phyloP scores from a whole-genome alignment of 2,113 vertebrate genomes.

The Arenaria interpres region DNA sequence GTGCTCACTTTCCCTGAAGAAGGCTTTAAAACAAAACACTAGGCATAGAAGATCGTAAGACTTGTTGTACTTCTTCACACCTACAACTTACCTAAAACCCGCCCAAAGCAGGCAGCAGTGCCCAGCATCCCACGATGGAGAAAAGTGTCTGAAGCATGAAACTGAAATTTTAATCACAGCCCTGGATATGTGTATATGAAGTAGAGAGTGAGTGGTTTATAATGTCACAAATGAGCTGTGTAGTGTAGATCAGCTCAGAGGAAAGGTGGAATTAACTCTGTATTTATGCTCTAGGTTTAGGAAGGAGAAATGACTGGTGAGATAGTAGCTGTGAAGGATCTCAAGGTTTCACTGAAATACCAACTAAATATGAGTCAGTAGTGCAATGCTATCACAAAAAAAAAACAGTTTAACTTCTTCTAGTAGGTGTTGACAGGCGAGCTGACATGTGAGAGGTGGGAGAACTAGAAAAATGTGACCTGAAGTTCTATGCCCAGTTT shows the following conservation, averaged over 20 bases:
- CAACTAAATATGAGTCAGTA: neutral
- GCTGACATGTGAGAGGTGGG: neutral
- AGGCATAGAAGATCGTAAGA: neutral
- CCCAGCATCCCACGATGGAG: neutral
- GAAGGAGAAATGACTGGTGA: neutral
- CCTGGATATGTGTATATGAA: neutral
- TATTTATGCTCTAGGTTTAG: neutral
- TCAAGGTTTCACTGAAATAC: neutral
- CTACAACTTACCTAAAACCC: neutral
- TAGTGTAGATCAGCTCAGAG: neutral
- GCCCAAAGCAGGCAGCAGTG: neutral
- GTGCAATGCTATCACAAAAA: neutral
- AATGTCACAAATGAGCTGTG: neutral
- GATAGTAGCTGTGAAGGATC: neutral
- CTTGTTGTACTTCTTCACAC: neutral
- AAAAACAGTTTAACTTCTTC: neutral
- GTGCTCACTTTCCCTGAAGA: neutral
- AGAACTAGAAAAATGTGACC: neutral
- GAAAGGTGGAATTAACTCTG: accelerated
- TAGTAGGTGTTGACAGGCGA: neutral
- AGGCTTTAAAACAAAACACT: neutral
- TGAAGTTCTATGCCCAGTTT: neutral
- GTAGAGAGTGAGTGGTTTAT: neutral
- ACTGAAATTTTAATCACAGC: neutral
- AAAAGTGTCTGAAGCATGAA: neutral